Base-by-base conservation (phyloP, 2,888 invertebrate genomes). In the Hofmannophila pseudospretella region DNA sequence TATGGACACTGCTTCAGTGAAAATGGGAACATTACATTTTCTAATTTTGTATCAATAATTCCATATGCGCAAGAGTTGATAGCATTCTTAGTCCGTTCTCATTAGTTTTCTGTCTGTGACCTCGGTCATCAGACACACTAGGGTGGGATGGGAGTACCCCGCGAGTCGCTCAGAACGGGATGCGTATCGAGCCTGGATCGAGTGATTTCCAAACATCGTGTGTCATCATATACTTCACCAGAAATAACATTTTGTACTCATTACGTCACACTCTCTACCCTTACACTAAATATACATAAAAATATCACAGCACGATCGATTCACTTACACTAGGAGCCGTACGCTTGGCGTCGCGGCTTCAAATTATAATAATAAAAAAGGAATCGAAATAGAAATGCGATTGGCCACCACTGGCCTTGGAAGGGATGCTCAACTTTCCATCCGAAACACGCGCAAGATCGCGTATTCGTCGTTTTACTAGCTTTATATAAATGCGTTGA, bases 291-390 rank as follows among this genome's bases (percentile, higher is more conserved):
- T 81, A 79, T 85, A 85, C 80, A 85, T 81, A 80, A 85, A 81
- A 85, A 86, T 86, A 86, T 86, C 85, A 86, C 85, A 86, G 85
- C 85, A 85, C 84, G 76, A 85, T 85, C 85, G 84, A 84, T 86
- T 81, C 82, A 69, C 85, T 85, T 85, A 85, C 73, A 59, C 85
- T 84, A 84, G 12, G 69, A 66, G 66, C 56, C 70, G 52, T 61
- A 66, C 73, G 85, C 85, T 84, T 75, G 54, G 85, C 85, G 65
- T 57, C 73, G 56, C 63, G 54, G 66, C 58, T 68, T 67, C 5
- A 53, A 66, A 20, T 23, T 59, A 73, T 63, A 69, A 67, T 54
- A 65, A 64, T 58, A 54, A 70, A 60, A 71, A 76, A 75, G 78
- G 78, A 81, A 81, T 82, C 81, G 77, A 84, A 75, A 67, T 67